Conservation (phyloP, 2,113 vertebrate species). For the Nycticebus coucang region DNA sequence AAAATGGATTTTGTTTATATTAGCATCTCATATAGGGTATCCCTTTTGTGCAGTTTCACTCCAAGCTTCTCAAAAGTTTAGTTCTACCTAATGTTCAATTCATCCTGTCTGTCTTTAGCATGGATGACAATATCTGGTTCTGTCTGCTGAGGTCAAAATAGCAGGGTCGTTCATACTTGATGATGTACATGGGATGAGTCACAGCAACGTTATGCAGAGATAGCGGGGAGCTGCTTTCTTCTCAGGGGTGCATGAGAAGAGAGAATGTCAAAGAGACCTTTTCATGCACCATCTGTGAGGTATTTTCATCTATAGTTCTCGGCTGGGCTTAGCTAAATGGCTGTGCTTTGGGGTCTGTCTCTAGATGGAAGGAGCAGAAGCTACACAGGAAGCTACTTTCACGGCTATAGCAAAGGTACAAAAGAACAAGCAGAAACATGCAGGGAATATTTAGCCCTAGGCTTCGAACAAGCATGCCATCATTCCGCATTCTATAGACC, state of each 20-base stretch:
- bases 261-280: not conserved
- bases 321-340: not conserved
- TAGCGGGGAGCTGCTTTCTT: not conserved
- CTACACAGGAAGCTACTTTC: not conserved
- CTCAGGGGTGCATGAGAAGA: not conserved
- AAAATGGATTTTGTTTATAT: not conserved
- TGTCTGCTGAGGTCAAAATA: not conserved
- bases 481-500: constrained; percentile 9
- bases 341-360: not conserved
- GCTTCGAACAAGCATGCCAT: not conserved
- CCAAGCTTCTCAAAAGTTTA: not conserved
- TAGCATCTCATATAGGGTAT: not conserved
- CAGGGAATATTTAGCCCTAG: not conserved
- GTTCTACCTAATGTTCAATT: not conserved
- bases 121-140: not conserved
- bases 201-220: not conserved
- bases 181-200: not conserved
- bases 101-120: not conserved
- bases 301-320: not conserved
- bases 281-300: not conserved
- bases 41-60: not conserved
- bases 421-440: not conserved
- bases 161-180: not conserved
- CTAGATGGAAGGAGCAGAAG: not conserved
- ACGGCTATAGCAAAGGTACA: not conserved